Base-by-base conservation (phyloP, 2,113 vertebrate species). In the Cacatua alba region DNA sequence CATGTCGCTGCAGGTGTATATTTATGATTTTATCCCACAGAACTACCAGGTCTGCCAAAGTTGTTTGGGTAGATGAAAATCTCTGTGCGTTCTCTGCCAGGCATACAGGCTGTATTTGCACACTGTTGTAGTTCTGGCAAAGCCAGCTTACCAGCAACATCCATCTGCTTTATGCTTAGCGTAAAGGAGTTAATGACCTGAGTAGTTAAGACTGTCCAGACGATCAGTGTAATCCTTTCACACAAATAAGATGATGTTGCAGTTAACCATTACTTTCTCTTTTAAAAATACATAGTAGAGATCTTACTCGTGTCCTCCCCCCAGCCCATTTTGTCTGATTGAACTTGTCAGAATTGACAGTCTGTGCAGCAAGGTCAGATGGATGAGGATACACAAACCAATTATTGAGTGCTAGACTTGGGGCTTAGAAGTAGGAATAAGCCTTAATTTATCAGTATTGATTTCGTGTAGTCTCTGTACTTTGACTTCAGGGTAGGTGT, bases 151-250 rank as follows among this genome's bases (percentile, higher is more conserved):
- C 77, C 2, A 2, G 21, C n/a, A 6, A 13, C 59, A 63, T 44
- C 88, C 86, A 84, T 86, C 88, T 94, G 96, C 6, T 88, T 82
- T 31, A 6, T 37, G 14, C 90, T 82, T 20, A 68, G 62, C 24
- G 90, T 41, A 92, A 92, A 91, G 94, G 72, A 97, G 86, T 92
- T 95, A 95, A 96, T 84, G 92, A 94, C 96, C 92, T 84, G 91
- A 52, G 57, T 6, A 46, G 88, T 86, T 96, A 95, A 96, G 65
- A 29, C 74, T 82, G 86, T 89, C 74, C 91, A 53, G 83, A 48
- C 3, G 5, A 96, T 91, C 94, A n/a, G 41, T 64, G 37, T 96
- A 96, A 96, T 95, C 95, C 96, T 82, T 85, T 92, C 83, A 49
- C 44, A 28, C 80, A 92, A 93, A 82, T 41, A 71, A 95, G 94